Base-by-base conservation (phyloP, 1,140 invertebrate species). In the Ylistrum balloti region DNA sequence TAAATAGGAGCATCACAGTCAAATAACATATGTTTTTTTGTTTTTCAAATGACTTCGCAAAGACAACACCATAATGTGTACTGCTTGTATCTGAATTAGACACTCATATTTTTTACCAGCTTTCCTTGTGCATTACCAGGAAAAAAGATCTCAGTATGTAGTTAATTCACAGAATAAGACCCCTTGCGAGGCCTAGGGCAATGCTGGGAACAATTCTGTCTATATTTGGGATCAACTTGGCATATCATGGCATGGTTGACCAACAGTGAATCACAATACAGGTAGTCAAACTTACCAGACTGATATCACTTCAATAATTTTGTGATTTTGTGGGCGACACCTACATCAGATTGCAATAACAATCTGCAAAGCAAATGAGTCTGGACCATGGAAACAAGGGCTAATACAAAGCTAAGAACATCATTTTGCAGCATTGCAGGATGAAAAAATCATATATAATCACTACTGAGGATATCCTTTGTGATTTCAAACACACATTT, bases 381-480 rank as follows among this genome's bases (percentile, higher is more conserved):
- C 56, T n/a, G 22, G 56, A 5, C n/a, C 56, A 74, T 74, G 56
- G 56, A 74, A 74, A 74, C 56, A 11, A 74, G 56, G 56, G 56
- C n/a, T 74, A 28, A 28, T 74, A 74, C 56, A 28, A 74, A 74
- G 56, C 56, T 28, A 74, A 74, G 56, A 74, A 74, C 56, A 74
- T n/a, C n/a, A 28, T n/a, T 74, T 74, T 28, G 56, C 56, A 74
- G 56, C 56, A 74, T 74, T n/a, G 56, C 56, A 74, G 15, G 56
- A 74, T 74, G n/a, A 74, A 74, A 74, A 74, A 74, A 56, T 56
- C 45, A 56, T 28, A 74, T 11, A n/a, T 28, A 28, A 74, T 74
- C 56, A 74, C 56, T n/a, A 74, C 9, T 5, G n/a, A 74, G 56
- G 9, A 28, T 74, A n/a, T 28, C 22, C 56, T 74, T 48, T 48